Evolutionary conservation across 2,113 vertebrate species (phyloP), one percentile per base, ranked within the genome.

Genomic region (Clarias batrachus): DNA sequence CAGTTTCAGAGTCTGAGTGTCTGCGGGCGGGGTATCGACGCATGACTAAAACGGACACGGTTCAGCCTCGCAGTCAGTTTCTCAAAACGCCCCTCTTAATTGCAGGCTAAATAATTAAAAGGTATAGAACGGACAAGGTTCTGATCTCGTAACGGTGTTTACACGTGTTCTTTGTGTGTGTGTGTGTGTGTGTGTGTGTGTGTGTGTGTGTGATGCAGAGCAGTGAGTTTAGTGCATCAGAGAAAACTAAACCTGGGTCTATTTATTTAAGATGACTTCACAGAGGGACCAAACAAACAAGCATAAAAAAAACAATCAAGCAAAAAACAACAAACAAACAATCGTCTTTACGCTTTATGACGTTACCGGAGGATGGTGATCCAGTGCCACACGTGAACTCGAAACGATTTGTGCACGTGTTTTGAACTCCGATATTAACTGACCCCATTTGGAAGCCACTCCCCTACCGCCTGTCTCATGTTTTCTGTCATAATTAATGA

Each of bases 1-100:
- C 87, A 83, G 90, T 90, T 60, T 89, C 77, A 16, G 85, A 33
- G 86, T 90, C 48, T 90, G 84, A 33, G 88, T 88, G 92, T 85
- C 89, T 78, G 91, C 90, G 7, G 74, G 74, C 74, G 33, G 74
- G 65, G 33, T 89, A 93, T 94, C 88, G 93, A 94, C 92, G 87
- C 82, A 10, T 27, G 0, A 41, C 87, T 74, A 81, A 87, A 92
- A 92, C 86, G 88, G 89, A 90, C 90, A 90, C 85, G 82, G 86
- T 87, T 79, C 52, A 52, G 27, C 76, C 79, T 85, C 30, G 71
- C 82, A 37, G 54, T 52, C 57, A 13, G 54, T 73, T 62, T 41
- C 86, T 87, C 78, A 52, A 80, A 87, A 86, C 1, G n/a, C 30
- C 14, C 1, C 33, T 81, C 14, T 54, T 88, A 87, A 87, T 83